Base-by-base conservation (phyloP, 2,888 invertebrate species). In the Poecilus cupreus region DNA sequence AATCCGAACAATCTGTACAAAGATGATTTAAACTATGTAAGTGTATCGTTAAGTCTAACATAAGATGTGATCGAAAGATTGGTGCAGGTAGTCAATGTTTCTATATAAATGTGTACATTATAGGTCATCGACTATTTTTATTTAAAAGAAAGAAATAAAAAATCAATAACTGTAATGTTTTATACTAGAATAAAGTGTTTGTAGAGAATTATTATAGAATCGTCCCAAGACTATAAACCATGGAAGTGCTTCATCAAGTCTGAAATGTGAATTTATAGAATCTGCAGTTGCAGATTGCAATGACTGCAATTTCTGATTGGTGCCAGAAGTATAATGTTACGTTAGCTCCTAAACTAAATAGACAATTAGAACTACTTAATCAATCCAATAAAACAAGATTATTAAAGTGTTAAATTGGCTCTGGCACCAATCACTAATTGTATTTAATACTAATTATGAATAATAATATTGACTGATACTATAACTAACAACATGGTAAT, bases 101-200 rank as follows among this genome's bases (percentile, higher is more conserved):
- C 80, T 81, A 75, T 75, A 75, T 75, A 75, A 75, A 75, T 75
- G 75, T 75, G 51, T 75, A 75, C 75, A 75, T 75, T 75, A 75
- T 75, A 51, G 75, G 72, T 80, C 57, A 80, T 80, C 72, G 80
- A 80, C 80, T 75, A 57, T 81, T 81, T 81, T 81, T 74, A 81
- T 81, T 81, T 81, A 75, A 75, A 81, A 75, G 43, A 75, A 81
- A 75, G 39, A 75, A 74, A 16, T 68, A 74, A 32, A 8, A 32
- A 80, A 80, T 81, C 74, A 81, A 81, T 81, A 81, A 81, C 49
- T 81, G 81, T 81, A 81, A 57, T 81, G 81, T 81, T 81, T 81
- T 81, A 75, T 81, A 81, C 81, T 81, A 81, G 81, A 75, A 46
- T 80, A 74, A 74, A 81, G 64, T 81, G 81, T 81, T 81, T 81